Evolutionary conservation across 2,797 vertebrate species (phyloP).

Genomic region (Myiotriccus ornatus): DNA sequence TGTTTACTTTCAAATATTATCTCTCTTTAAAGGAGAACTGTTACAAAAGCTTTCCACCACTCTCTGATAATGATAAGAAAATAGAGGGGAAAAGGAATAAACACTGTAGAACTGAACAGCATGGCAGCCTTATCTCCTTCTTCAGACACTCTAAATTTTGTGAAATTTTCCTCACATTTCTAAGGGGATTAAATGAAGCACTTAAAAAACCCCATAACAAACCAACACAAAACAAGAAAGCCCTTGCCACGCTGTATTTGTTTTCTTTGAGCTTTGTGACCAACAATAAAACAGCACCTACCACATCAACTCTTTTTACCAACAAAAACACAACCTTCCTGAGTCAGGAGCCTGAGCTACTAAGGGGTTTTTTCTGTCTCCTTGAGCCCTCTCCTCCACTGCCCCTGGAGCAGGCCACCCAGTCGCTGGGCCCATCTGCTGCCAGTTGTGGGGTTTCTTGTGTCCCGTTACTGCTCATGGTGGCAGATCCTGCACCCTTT

Average conservation of each 20-base stretch:
- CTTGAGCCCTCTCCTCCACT: neutral
- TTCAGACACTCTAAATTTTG: neutral
- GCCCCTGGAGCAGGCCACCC: neutral
- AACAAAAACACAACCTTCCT: neutral
- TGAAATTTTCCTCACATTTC: neutral
- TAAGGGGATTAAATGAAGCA: neutral
- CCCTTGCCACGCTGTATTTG: neutral
- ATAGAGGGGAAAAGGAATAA: neutral
- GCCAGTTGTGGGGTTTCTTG: neutral
- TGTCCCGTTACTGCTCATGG: rapidly evolving
- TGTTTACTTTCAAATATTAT: neutral
- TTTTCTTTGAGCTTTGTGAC: neutral
- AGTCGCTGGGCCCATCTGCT: neutral
- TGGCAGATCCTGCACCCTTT: neutral
- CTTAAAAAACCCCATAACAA: neutral
- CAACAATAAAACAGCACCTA: neutral
- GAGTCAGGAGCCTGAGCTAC: neutral
- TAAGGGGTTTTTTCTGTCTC: neutral
- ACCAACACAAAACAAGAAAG: neutral
- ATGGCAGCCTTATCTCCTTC: neutral
- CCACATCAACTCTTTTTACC: neutral
- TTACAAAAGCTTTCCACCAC: slow-evolving; percentile 4
- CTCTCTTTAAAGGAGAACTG: neutral
- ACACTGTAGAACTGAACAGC: neutral
- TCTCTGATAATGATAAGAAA: slow-evolving; percentile 12